Conservation (phyloP, 2,113 vertebrate species). For the Lanius collurio region DNA sequence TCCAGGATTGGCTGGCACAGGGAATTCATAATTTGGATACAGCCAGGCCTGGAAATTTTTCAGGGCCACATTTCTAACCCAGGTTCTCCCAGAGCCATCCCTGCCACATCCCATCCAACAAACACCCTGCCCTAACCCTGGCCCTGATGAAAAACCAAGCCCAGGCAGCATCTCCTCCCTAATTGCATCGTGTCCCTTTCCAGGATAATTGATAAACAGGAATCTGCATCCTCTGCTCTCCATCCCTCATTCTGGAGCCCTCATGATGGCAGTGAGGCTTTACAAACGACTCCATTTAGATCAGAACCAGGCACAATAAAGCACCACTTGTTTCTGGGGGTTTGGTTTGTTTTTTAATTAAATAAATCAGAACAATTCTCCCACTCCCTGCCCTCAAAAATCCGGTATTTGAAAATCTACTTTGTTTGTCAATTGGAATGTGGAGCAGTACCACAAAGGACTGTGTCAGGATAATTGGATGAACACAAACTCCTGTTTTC, state of each 20-base stretch:
- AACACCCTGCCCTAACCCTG: rapidly evolving
- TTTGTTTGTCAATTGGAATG: background rate
- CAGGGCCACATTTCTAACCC: background rate
- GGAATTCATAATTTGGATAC: rapidly evolving
- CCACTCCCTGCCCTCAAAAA: background rate
- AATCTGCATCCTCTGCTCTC: background rate
- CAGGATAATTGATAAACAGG: background rate
- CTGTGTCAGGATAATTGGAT: conserved; percentile 14
- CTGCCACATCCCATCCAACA: background rate
- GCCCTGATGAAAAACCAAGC: background rate
- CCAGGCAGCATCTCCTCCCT: background rate
- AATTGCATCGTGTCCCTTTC: background rate
- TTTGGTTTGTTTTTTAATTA: background rate
- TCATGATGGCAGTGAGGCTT: background rate
- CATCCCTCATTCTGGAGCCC: background rate
- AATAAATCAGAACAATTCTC: background rate
- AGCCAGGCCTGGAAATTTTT: rapidly evolving
- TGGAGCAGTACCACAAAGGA: background rate
- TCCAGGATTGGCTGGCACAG: rapidly evolving
- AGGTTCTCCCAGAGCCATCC: background rate
- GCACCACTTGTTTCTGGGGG: rapidly evolving
- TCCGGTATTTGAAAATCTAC: background rate
- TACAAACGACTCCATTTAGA: background rate
- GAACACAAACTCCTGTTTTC: conserved; percentile 28
- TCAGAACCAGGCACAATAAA: background rate